A percentile compares a stretch with the other conserved stretches of the same genome.
Evolutionary conservation across 2,797 vertebrate species (phyloP).

Genomic region (Mus spretus): DNA sequence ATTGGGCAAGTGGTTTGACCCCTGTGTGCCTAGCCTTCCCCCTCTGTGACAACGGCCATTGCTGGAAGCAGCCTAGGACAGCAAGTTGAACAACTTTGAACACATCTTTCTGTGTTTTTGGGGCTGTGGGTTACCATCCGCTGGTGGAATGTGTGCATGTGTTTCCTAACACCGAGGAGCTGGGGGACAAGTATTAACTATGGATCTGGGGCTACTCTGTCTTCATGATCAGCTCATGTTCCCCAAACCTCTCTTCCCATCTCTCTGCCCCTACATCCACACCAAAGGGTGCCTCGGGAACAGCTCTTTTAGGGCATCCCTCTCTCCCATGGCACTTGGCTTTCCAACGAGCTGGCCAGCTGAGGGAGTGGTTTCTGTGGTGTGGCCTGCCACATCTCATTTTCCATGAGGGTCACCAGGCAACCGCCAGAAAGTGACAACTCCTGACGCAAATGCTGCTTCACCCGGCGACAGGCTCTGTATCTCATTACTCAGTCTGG

Average conservation of each 20-base stretch:
- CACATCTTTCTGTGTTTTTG: background rate
- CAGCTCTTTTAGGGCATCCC: background rate
- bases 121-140: background rate
- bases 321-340: slow-evolving; percentile 13
- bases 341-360: slow-evolving; percentile 69
- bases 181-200: background rate
- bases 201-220: background rate
- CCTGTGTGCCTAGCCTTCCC: background rate
- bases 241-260: background rate
- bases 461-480: slow-evolving; percentile 11
- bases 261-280: background rate
- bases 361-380: slow-evolving; percentile 80
- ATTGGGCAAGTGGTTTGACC: accelerated
- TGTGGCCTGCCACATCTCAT: slow-evolving; percentile 68
- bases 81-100: background rate
- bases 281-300: background rate
- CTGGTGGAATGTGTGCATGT: background rate
- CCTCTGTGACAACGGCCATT: accelerated
- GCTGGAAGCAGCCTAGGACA: background rate
- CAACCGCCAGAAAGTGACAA: slow-evolving; percentile 78
- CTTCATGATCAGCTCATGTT: background rate
- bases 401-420: slow-evolving; percentile 82
- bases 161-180: background rate
- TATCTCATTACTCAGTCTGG: slow-evolving; percentile 55
- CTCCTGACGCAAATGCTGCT: slow-evolving; percentile 70